Evolutionary conservation across 1,140 invertebrate species (phyloP), one percentile per base, ranked within the genome.

Genomic region (Drosophila nigromelanica): DNA sequence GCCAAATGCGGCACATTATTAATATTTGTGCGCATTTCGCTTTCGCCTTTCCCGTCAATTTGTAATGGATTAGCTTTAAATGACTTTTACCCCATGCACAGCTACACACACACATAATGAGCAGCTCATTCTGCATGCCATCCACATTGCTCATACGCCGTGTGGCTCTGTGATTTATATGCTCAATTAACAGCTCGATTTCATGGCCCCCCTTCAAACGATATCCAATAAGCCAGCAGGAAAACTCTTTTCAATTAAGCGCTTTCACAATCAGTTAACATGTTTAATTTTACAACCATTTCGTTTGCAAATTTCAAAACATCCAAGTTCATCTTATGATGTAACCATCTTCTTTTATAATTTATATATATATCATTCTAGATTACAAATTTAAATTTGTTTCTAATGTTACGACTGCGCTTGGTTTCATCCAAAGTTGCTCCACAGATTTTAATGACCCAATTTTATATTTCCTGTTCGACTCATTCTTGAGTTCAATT

Each of bases 31-130:
- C 27, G 60, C 60, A 33, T 45, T 66, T 56, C 56, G 33, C 51
- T 48, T 67, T 43, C 4, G 30, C 42, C 52, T 61, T 55, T 54
- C 15, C 40, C 51, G 39, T 39, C 56, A 76, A 76, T 67, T 72
- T 73, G 73, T 73, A 73, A 73, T 67, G 58, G 73, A 76, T 76
- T 76, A 76, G 51, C 63, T 60, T 40, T 21, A 73, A 69, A 54
- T 62, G 48, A 61, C 59, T 45, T 54, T 43, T 43, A 4, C 21
- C 35, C 4, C 59, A 27, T 37, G 27, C 33, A 0, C 43, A 5
- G 5, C 5, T 30, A 30, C 30, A 21, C 40, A 45, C 47, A 37
- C n/a, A 14, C 45, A 14, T 6, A 21, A 15, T 3, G 7, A 10
- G 21, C 27, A 40, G 21, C 45, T 15, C 39, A 54, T 48, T 27